Percentiles rank a stretch among this genome's conserved stretches.
phyloP scores from a whole-genome alignment of 2,888 invertebrate species.

The Calliphora vomitoria region DNA sequence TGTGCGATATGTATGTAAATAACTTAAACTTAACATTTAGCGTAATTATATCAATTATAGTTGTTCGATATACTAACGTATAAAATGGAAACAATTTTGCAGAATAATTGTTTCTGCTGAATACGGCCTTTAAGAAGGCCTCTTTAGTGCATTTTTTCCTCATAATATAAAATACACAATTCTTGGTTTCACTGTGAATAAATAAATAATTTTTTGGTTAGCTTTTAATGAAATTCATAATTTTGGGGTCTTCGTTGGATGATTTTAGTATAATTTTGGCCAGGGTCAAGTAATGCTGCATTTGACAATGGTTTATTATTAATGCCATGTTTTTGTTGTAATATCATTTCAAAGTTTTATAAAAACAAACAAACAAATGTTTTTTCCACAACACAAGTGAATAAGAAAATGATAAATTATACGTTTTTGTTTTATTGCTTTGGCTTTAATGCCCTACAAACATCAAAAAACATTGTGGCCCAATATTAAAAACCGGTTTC shows the following conservation, averaged over 20 bases:
- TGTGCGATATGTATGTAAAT: no score
- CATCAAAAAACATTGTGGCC: constrained; percentile 41
- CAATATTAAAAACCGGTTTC: constrained; percentile 55
- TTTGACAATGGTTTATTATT: constrained; percentile 35
- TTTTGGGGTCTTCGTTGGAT: constrained; percentile 19
- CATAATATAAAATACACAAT: no score
- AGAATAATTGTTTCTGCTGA: no score
- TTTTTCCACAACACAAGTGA: neutral
- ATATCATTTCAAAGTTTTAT: neutral
- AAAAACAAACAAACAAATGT: neutral
- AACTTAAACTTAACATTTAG: no score
- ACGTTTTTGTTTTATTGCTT: constrained; percentile 14
- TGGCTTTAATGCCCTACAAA: constrained; percentile 38
- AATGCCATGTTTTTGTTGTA: constrained; percentile 3
- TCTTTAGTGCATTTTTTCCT: no score
- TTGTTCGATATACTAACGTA: no score
- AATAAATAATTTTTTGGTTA: neutral
- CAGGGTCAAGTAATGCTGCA: constrained; percentile 52
- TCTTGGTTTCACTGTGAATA: neutral
- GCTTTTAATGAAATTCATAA: neutral
- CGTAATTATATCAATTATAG: no score
- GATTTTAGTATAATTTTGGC: constrained; percentile 30
- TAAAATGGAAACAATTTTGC: no score
- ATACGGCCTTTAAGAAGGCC: no score
- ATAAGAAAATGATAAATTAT: neutral